Conservation (phyloP, 2,888 invertebrate species). For the Synergus umbraculus region DNA sequence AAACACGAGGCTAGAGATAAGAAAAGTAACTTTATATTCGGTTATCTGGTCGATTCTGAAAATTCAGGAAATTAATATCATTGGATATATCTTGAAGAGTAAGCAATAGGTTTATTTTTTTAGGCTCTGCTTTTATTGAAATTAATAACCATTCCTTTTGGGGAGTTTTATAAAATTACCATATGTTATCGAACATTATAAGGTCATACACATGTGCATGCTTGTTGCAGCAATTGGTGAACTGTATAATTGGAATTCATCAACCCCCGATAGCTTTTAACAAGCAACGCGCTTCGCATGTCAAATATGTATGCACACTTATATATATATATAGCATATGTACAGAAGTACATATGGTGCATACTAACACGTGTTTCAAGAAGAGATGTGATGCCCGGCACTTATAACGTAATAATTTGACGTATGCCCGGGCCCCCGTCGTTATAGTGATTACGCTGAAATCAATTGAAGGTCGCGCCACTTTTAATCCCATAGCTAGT, state of each 20-base stretch:
- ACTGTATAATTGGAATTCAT: background rate
- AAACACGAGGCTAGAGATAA: background rate
- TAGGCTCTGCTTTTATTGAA: no score
- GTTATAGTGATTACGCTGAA: constrained; percentile 21
- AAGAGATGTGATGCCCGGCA: background rate
- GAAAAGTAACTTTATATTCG: background rate
- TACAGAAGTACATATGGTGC: background rate
- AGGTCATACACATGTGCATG: background rate
- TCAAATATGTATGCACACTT: background rate
- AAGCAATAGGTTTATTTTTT: no score
- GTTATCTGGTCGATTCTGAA: background rate
- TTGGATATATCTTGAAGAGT: background rate
- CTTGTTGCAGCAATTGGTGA: background rate
- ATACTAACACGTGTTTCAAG: background rate
- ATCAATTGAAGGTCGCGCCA: constrained; percentile 27
- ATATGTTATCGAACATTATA: no score
- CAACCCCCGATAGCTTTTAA: background rate
- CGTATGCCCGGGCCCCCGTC: background rate
- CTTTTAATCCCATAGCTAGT: constrained; percentile 23
- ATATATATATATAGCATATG: background rate
- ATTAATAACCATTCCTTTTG: no score
- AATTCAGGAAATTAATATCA: background rate
- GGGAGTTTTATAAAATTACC: no score
- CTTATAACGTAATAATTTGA: constrained; percentile 13
- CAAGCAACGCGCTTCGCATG: background rate